Evolutionary conservation across 2,888 invertebrate genomes (phyloP).

Genomic region (Hipparchia sbordonii): DNA sequence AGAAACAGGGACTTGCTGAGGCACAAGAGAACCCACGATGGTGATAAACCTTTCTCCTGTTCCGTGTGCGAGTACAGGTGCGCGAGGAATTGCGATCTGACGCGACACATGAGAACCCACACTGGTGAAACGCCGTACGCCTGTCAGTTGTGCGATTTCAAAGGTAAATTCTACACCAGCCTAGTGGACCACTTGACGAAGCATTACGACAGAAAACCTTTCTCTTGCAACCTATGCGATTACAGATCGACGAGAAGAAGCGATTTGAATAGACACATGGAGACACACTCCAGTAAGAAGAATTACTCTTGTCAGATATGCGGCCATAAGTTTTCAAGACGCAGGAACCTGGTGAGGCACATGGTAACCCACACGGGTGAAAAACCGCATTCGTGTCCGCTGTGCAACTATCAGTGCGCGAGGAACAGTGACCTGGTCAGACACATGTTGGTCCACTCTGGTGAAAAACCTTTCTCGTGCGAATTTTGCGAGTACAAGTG

Average conservation of each 20-base stretch:
- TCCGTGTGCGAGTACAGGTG: not conserved
- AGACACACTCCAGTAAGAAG: not conserved
- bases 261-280: not conserved
- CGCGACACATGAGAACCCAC: not conserved
- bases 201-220: not conserved
- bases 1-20: not conserved
- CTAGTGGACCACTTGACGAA: not conserved
- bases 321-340: not conserved
- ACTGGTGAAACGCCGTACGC: not conserved
- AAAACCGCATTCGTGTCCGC: not conserved
- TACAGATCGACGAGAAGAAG: not conserved
- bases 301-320: not conserved
- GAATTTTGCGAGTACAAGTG: not conserved
- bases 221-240: not conserved
- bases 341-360: not conserved
- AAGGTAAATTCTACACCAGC: no score
- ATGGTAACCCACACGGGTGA: not conserved
- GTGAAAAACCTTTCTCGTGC: constrained; percentile 7
- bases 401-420: not conserved
- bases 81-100: not conserved
- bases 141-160: not conserved
- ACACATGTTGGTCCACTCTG: not conserved
- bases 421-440: not conserved
- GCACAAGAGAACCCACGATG: not conserved
- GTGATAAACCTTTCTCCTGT: not conserved